Percentiles rank a stretch among this genome's conserved stretches.
Evolutionary conservation across 2,888 invertebrate genomes (phyloP).

Genomic region (Boloria selene): DNA sequence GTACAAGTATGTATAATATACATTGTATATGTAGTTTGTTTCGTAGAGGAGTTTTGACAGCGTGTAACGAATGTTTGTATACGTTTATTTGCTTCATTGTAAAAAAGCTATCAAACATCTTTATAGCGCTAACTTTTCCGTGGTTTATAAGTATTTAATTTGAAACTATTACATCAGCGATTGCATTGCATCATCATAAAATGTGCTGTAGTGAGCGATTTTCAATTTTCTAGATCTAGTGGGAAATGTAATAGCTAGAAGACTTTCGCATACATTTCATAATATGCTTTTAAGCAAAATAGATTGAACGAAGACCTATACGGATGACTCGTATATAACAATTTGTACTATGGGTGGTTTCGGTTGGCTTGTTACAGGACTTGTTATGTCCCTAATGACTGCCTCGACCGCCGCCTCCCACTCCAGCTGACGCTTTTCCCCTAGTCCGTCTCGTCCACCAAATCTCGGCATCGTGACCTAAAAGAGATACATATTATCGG

Average conservation of each 20-base stretch:
- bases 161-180: slow-evolving; percentile 28
- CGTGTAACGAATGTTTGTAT: slow-evolving; percentile 26
- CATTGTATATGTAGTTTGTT: slow-evolving; percentile 16
- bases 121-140: slow-evolving; percentile 29
- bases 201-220: slow-evolving; percentile 9
- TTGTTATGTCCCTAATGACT: slow-evolving; percentile 87
- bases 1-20: slow-evolving; percentile 3
- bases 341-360: slow-evolving; percentile 88
- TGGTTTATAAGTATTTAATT: slow-evolving; percentile 29
- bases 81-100: slow-evolving; percentile 29
- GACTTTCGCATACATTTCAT: neutral
- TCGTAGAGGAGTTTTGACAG: slow-evolving; percentile 31
- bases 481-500: slow-evolving; percentile 47
- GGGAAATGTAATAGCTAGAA: slow-evolving; percentile 6
- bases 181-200: slow-evolving; percentile 23
- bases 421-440: slow-evolving; percentile 82
- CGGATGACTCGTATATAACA: slow-evolving; percentile 94
- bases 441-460: slow-evolving; percentile 69
- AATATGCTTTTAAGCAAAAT: neutral
- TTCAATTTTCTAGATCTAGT: slow-evolving; percentile 9
- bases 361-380: slow-evolving; percentile 79
- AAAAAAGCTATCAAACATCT: slow-evolving; percentile 31
- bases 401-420: slow-evolving; percentile 91
- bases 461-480: slow-evolving; percentile 89
- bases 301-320: slow-evolving; percentile 65